Evolutionary conservation across 2,797 vertebrate species (phyloP), one percentile per base, ranked within the genome.

Genomic region (Cryptoprocta ferox): DNA sequence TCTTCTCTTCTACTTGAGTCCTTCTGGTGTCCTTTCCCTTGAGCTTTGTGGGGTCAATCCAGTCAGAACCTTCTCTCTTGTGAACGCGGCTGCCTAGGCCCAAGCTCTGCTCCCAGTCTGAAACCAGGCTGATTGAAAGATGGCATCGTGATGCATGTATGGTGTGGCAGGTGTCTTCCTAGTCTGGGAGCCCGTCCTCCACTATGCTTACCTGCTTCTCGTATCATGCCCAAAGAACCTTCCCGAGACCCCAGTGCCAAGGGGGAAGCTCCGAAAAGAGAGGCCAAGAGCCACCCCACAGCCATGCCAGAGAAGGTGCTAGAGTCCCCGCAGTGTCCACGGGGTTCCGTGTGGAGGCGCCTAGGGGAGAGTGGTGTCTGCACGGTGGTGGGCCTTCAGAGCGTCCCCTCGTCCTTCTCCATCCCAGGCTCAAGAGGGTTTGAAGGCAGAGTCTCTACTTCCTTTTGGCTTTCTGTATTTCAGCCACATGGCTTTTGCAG

Each of bases 81-180:
- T 32, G 45, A 63, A 32, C 0, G 30, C 48, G 24, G 26, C 10
- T 63, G 24, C 32, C 73, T 75, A 30, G 30, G 30, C 8, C 6
- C 8, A 37, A 32, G 73, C 42, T 42, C 86, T 39, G 1, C 35
- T 28, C 63, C 42, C 14, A 0, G 9, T 45, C 14, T 56, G 78
- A 61, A 91, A 19, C 12, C 53, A 53, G 81, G n/a, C 32, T 48
- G n/a, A 12, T 35, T 12, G 8, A 66, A 53, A 85, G 48, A 59
- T 0, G 5, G 28, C 6, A 19, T 35, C 0, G 0, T 19, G 28
- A 37, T 13, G 19, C 3, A 35, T 0, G 1, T 8, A 28, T 3
- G 45, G 24, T 12, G 15, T 18, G 50, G 19, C 37, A 70, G 32
- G 5, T 16, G 12, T 88, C 42, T 65, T 39, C n/a, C 32, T 0